Percentiles rank a stretch among this genome's conserved stretches.
Conservation (phyloP, 30 jellyfish, hydroid and myxozoan species). For the Pelagia noctiluca region DNA sequence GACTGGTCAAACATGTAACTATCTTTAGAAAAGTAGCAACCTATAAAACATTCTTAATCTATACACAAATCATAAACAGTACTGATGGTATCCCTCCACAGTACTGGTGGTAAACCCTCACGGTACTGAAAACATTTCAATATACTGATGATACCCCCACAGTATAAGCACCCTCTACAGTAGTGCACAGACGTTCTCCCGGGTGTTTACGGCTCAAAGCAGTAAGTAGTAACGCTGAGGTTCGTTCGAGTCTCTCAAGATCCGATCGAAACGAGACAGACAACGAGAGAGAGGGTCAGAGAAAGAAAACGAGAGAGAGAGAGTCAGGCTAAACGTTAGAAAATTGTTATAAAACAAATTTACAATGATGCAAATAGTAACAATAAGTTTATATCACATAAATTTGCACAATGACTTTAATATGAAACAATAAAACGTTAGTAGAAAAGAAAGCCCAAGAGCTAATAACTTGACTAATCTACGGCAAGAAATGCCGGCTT, state of each 20-base stretch:
- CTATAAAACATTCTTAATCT: no score
- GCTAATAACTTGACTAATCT: neutral
- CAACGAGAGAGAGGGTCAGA: no score
- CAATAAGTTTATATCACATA: no score
- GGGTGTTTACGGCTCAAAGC: neutral
- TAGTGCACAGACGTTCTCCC: neutral
- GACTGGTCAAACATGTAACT: no score
- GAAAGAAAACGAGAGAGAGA: no score
- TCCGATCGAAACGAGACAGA: neutral
- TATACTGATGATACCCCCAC: neutral
- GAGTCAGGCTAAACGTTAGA: no score
- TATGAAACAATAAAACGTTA: no score
- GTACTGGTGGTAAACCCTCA: no score
- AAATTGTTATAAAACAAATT: neutral
- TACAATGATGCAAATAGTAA: neutral
- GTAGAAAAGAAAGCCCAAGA: neutral
- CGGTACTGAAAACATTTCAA: no score
- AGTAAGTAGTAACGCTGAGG: neutral
- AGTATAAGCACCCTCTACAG: neutral
- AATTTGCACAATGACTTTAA: neutral
- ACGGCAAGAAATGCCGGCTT: slow-evolving; percentile 5
- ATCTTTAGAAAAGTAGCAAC: no score
- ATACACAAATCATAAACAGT: no score
- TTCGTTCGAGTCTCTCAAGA: neutral
- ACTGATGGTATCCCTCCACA: no score